phyloP scores from a whole-genome alignment of 2,888 invertebrate species.

The Formica aserva region DNA sequence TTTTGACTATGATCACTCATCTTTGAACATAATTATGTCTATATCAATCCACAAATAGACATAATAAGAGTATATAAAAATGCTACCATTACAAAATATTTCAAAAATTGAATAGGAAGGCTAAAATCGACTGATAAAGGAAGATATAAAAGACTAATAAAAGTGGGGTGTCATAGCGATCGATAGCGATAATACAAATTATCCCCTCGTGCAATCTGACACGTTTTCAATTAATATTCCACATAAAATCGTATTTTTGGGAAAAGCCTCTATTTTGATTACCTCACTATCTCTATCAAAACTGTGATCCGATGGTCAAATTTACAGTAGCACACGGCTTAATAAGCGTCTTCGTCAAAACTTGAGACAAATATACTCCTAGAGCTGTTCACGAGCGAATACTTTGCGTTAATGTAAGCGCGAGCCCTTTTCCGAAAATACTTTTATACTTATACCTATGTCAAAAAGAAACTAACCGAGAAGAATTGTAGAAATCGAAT shows the following conservation, averaged over 20 bases:
- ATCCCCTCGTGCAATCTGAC: constrained; percentile 3
- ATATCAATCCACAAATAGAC: background rate
- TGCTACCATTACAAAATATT: constrained; percentile 57
- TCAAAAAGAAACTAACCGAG: constrained; percentile 59
- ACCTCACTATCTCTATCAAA: constrained; percentile 43
- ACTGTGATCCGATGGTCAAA: constrained; percentile 51
- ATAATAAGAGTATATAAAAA: constrained; percentile 62
- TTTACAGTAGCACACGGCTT: constrained; percentile 29
- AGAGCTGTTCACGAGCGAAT: constrained; percentile 1
- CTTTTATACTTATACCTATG: constrained; percentile 70
- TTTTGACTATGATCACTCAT: background rate
- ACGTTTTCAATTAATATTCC: constrained; percentile 22
- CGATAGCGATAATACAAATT: constrained; percentile 13
- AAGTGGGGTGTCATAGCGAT: constrained; percentile 14
- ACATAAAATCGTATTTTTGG: constrained; percentile 33
- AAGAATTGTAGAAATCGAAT: constrained; percentile 39
- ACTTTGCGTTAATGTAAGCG: constrained; percentile 14
- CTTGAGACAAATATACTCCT: constrained; percentile 28
- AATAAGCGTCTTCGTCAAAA: constrained; percentile 48
- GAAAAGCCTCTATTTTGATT: constrained; percentile 45
- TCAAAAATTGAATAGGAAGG: constrained; percentile 66
- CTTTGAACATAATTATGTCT: background rate
- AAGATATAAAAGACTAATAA: constrained; percentile 15
- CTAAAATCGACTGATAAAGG: constrained; percentile 57
- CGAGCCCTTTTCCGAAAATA: constrained; percentile 71